These are phyloP conservation scores for Blastobasis lacticolella DNA, from an alignment of 2,888 invertebrate genomes.

Conservation along the genomic window DNA sequence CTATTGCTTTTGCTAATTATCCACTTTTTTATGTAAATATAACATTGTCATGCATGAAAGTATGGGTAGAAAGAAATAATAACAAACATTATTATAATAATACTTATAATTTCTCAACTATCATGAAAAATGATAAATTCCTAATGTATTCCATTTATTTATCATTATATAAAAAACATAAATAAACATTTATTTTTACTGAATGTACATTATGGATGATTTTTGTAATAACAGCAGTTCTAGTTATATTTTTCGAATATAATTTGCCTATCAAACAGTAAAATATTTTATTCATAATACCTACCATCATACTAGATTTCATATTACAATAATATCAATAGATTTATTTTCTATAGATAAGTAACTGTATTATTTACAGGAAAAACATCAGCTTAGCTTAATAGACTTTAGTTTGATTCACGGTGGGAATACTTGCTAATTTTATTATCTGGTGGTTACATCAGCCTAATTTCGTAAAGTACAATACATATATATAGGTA, in stretches of 20 bases:
- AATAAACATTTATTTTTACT: conserved; percentile 29
- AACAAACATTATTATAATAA: conserved; percentile 41
- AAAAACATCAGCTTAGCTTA: conserved; percentile 44
- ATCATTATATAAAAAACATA: conserved; percentile 48
- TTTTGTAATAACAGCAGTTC: conserved; percentile 5
- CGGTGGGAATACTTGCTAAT: conserved; percentile 67
- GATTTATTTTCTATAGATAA: conserved; percentile 32
- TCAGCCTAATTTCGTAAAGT: conserved; percentile 37
- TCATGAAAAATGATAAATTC: conserved; percentile 43
- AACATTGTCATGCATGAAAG: neutral
- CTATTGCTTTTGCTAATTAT: too few relatives aligned
- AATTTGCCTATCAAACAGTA: conserved; percentile 5
- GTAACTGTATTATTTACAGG: conserved; percentile 44
- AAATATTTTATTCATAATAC: conserved; percentile 18
- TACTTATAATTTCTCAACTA: conserved; percentile 53
- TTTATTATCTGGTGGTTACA: conserved; percentile 61
- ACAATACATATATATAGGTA: conserved; percentile 1
- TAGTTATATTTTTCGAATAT: conserved; percentile 2
- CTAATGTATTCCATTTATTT: conserved; percentile 40
- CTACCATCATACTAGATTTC: conserved; percentile 22
- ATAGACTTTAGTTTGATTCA: conserved; percentile 58
- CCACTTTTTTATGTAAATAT: too few relatives aligned
- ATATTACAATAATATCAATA: conserved; percentile 8
- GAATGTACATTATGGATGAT: conserved; percentile 9
- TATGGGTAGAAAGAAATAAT: conserved; percentile 16